Conservation (phyloP, 37 sponge, comb jelly and placozoan species). For the Corticium candelabrum region DNA sequence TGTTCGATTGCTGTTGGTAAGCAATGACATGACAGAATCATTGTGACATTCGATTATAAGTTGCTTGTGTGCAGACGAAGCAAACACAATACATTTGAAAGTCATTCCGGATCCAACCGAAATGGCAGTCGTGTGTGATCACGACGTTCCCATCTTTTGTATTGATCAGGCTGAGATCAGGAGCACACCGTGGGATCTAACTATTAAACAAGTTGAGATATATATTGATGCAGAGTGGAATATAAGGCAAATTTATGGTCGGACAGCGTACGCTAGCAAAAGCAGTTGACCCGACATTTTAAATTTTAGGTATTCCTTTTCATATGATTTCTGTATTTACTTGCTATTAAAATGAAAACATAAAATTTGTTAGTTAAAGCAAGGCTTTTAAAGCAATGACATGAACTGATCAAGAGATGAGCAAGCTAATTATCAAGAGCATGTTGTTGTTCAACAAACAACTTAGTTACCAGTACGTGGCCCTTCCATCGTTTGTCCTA, state of each 20-base stretch:
- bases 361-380: not conserved
- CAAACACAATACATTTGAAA: slow-evolving; percentile 57
- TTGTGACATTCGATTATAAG: no score
- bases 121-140: slow-evolving; percentile 37
- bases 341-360: slow-evolving; percentile 7
- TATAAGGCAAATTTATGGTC: no score
- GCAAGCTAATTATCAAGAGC: no score
- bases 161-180: slow-evolving; percentile 30
- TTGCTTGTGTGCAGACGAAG: slow-evolving; percentile 34
- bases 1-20: slow-evolving; percentile 56
- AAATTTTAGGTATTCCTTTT: no score
- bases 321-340: not conserved
- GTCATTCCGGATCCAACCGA: slow-evolving; percentile 40
- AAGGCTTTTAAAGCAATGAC: no score
- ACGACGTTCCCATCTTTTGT: slow-evolving; percentile 66
- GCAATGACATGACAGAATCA: not conserved
- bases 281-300: no score
- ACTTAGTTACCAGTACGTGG: no score
- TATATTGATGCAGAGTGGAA: not conserved
- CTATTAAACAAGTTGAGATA: slow-evolving; percentile 45
- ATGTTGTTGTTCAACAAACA: no score
- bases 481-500: no score
- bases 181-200: slow-evolving; percentile 41
- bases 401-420: no score
- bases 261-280: not conserved